Base-by-base conservation (phyloP, 2,113 vertebrate species). In the Spermophilus dauricus region DNA sequence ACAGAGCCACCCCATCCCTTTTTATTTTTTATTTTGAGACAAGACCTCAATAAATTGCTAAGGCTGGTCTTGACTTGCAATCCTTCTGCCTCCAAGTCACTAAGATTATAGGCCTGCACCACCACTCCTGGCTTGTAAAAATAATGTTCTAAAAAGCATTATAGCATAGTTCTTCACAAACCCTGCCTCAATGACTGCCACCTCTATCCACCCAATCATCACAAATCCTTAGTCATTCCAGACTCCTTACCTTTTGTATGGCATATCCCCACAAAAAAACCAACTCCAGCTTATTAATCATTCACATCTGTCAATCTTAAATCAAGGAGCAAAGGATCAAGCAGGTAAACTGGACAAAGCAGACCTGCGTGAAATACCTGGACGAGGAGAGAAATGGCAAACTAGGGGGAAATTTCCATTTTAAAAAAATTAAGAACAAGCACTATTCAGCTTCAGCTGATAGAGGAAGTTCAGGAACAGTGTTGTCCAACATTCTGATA, bases 181-280 rank as follows among this genome's bases (percentile, higher is more conserved):
- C 2, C 76, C 65, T 69, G 51, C 17, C 70, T 96, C 86, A 24
- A 10, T 58, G 65, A 37, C 86, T 85, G 37, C 61, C 4, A 11
- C 10, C 56, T 76, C 39, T 30, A 28, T 9, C 76, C 11, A 90
- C n/a, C 7, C 53, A 93, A 48, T 75, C 82, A 51, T 58, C 78
- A 61, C 51, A 84, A 86, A 84, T 73, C 45, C 16, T 45, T 37
- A 87, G 56, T 91, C 86, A 96, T n/a, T 53, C 58, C 89, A 48
- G 67, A 72, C 39, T 69, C 72, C 84, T 70, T 48, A 42, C 30
- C 13, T 53, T 67, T 45, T 58, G 9, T 63, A 10, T 63, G 61
- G 20, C 26, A 22, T 26, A 8, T 22, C 58, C 22, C 26, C 45
- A 1, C 45, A 45, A 45, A 45, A 51, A 22, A 63, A 63, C 9